phyloP scores from a whole-genome alignment of 2,113 vertebrate species.

The Propithecus coquereli region DNA sequence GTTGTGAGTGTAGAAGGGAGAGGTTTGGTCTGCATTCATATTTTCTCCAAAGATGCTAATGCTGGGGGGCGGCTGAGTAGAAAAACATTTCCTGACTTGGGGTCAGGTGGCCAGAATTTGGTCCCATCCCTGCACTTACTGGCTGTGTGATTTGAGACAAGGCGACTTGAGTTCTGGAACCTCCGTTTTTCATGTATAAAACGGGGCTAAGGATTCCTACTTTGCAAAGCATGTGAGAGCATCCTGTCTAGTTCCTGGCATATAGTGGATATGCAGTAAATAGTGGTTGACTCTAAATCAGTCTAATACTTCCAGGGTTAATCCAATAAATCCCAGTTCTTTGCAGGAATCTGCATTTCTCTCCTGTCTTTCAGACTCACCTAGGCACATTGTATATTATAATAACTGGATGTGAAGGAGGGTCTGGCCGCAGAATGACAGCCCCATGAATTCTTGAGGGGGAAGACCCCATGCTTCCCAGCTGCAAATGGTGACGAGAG shows the following conservation, averaged over 20 bases:
- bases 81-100: neutral
- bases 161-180: neutral
- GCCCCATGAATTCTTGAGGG: neutral
- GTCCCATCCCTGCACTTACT: neutral
- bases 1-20: neutral
- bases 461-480: neutral
- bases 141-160: neutral
- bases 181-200: neutral
- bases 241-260: neutral
- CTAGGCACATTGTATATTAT: neutral
- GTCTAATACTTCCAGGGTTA: neutral
- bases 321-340: neutral
- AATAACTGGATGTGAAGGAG: neutral
- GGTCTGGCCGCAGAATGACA: neutral
- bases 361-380: neutral
- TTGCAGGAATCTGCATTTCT: neutral
- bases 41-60: neutral
- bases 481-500: neutral
- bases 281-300: neutral
- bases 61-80: neutral
- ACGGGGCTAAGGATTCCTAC: neutral
- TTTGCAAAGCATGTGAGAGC: neutral
- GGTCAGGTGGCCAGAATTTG: neutral
- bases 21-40: neutral
- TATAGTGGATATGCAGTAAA: neutral